These are phyloP conservation scores for Hymenopus coronatus DNA, from an alignment of 2,888 invertebrate species.

Conservation along the genomic window DNA sequence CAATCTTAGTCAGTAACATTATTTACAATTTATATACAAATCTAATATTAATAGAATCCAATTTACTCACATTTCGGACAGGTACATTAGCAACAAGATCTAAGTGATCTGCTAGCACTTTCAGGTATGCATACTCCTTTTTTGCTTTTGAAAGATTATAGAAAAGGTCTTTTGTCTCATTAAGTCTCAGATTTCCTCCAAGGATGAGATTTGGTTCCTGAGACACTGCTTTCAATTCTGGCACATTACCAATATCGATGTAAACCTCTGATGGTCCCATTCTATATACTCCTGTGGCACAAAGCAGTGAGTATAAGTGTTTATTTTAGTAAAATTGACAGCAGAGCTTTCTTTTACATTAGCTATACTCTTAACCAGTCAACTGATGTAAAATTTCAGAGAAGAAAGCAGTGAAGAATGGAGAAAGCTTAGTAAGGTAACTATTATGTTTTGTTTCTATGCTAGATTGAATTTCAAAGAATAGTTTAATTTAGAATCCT, in stretches of 20 bases:
- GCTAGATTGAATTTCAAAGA: too few relatives aligned
- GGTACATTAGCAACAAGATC: slow-evolving; percentile 45
- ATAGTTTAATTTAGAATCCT: too few relatives aligned
- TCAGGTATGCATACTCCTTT: slow-evolving; percentile 39
- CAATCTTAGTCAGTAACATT: too few relatives aligned
- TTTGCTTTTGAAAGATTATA: slow-evolving; percentile 25
- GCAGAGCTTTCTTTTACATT: too few relatives aligned
- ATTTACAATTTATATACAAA: too few relatives aligned
- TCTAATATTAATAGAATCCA: background rate
- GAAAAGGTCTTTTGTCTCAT: slow-evolving; percentile 55
- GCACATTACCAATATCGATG: slow-evolving; percentile 62
- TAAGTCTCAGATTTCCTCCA: slow-evolving; percentile 59
- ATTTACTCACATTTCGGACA: slow-evolving; percentile 45
- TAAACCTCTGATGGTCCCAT: slow-evolving; percentile 52
- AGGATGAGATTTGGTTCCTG: slow-evolving; percentile 50
- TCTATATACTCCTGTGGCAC: slow-evolving; percentile 48
- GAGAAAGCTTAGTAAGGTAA: too few relatives aligned
- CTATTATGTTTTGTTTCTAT: too few relatives aligned
- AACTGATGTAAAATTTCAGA: too few relatives aligned
- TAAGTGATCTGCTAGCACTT: slow-evolving; percentile 43
- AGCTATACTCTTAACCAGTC: too few relatives aligned
- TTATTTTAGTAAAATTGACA: background rate
- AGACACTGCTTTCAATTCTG: slow-evolving; percentile 53
- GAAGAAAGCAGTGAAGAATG: too few relatives aligned
- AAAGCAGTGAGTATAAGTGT: background rate